These are phyloP conservation scores for Neuroterus valhalla DNA, from an alignment of 1,140 invertebrate species.

Conservation along the genomic window DNA sequence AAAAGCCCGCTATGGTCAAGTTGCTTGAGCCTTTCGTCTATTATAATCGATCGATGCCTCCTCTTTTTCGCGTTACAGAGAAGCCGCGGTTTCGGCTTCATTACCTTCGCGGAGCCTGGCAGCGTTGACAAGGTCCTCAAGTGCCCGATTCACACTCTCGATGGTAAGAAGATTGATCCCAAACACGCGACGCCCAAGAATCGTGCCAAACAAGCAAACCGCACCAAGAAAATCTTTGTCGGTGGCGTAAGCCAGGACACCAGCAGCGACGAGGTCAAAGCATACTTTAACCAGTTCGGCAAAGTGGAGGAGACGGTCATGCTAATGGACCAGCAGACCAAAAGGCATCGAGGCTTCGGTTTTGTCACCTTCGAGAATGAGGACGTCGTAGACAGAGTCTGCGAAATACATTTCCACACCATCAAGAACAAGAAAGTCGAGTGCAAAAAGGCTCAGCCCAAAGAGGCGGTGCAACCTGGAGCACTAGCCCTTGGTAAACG, in stretches of 20 bases:
- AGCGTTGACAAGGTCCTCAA: slow-evolving; percentile 93
- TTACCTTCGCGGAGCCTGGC: slow-evolving; percentile 91
- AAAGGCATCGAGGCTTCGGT: slow-evolving; percentile 91
- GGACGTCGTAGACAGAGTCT: slow-evolving; percentile 92
- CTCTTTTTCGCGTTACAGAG: slow-evolving; percentile 80
- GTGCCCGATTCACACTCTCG: slow-evolving; percentile 92
- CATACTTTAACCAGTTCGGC: slow-evolving; percentile 93
- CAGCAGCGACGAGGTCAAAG: slow-evolving; percentile 91
- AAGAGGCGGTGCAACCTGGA: slow-evolving; percentile 88
- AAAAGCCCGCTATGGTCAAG: slow-evolving; percentile 46
- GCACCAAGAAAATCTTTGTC: slow-evolving; percentile 94
- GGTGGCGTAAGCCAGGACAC: slow-evolving; percentile 94
- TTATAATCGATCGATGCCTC: slow-evolving; percentile 47
- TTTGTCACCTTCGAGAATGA: slow-evolving; percentile 95
- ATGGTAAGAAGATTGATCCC: slow-evolving; percentile 96
- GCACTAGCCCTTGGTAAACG: slow-evolving; percentile 84
- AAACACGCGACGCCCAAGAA: slow-evolving; percentile 95
- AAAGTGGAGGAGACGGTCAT: slow-evolving; percentile 94
- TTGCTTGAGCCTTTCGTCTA: slow-evolving; percentile 29
- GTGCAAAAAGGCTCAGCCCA: slow-evolving; percentile 94
- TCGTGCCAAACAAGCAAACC: slow-evolving; percentile 87
- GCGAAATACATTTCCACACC: slow-evolving; percentile 94
- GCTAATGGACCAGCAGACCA: slow-evolving; percentile 96
- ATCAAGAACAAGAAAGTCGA: slow-evolving; percentile 96
- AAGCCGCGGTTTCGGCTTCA: slow-evolving; percentile 94